phyloP scores from a whole-genome alignment of 2,797 vertebrate genomes.

The Molothrus ater region DNA sequence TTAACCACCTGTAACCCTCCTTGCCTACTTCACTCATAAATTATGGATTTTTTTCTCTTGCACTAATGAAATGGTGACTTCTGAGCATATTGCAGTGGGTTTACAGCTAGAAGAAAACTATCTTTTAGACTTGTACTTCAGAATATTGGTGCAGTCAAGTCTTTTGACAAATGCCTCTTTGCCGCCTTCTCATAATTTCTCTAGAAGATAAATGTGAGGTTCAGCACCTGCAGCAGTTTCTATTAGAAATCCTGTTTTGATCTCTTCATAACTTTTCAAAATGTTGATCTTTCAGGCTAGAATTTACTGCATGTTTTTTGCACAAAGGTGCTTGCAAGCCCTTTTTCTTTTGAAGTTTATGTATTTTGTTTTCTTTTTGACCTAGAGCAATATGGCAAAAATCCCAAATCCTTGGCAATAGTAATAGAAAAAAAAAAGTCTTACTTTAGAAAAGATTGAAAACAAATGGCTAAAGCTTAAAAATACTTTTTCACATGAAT shows the following conservation, averaged over 20 bases:
- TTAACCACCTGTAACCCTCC: not conserved
- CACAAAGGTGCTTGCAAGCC: not conserved
- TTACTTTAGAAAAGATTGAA: not conserved
- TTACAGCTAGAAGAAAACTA: not conserved
- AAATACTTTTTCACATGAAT: not conserved
- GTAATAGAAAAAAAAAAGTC: not conserved
- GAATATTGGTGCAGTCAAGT: not conserved
- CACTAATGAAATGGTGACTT: not conserved
- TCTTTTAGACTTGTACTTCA: not conserved
- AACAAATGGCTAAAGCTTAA: not conserved
- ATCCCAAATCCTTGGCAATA: not conserved
- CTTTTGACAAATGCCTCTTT: constrained; percentile 32
- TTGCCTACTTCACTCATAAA: not conserved
- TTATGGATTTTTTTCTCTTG: not conserved
- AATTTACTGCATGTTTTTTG: not conserved
- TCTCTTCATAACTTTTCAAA: constrained; percentile 1
- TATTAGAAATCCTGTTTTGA: constrained; percentile 9
- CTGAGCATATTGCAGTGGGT: not conserved
- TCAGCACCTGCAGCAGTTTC: constrained; percentile 1
- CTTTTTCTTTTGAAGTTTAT: not conserved
- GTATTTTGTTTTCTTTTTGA: not conserved
- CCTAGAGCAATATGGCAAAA: not conserved
- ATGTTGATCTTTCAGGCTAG: not conserved
- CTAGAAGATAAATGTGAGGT: constrained; percentile 14
- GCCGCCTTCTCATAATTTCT: not conserved